Conservation (phyloP, 1,140 invertebrate genomes). For the Euglossa dilemma region DNA sequence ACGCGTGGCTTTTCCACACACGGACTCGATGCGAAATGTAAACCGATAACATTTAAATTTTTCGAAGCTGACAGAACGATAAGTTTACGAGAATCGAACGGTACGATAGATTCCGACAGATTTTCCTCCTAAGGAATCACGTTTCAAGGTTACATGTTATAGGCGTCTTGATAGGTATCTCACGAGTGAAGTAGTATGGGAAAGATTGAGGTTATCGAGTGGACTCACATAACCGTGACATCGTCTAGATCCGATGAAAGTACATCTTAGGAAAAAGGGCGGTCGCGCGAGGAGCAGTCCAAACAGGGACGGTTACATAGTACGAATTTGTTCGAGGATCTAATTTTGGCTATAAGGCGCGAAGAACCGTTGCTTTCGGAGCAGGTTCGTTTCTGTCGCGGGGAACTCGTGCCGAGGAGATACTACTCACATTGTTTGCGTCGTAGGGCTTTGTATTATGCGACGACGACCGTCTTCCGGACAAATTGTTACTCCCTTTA, state of each 20-base stretch:
- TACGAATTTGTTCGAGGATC: neutral
- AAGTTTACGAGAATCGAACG: neutral
- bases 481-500: conserved; percentile 72
- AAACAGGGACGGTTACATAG: neutral
- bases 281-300: neutral
- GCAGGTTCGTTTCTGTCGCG: conserved; percentile 26
- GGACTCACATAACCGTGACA: conserved; percentile 64
- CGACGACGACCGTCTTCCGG: conserved; percentile 67
- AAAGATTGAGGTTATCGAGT: conserved; percentile 74
- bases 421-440: conserved; percentile 80
- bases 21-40: neutral
- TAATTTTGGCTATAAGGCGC: conserved; percentile 11
- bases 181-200: conserved; percentile 19
- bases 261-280: conserved; percentile 18
- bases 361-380: conserved; percentile 29
- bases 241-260: neutral
- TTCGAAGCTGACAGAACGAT: neutral
- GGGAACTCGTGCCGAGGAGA: conserved; percentile 19
- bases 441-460: conserved; percentile 77
- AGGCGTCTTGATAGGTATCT: conserved; percentile 31
- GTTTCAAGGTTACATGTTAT: conserved; percentile 63
- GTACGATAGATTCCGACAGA: too few relatives aligned
- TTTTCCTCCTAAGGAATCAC: conserved; percentile 12
- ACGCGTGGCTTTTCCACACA: neutral
- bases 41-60: neutral